Evolutionary conservation across 2,888 invertebrate genomes (phyloP), one percentile per base, ranked within the genome.

Genomic region (Calephelis perditalis): DNA sequence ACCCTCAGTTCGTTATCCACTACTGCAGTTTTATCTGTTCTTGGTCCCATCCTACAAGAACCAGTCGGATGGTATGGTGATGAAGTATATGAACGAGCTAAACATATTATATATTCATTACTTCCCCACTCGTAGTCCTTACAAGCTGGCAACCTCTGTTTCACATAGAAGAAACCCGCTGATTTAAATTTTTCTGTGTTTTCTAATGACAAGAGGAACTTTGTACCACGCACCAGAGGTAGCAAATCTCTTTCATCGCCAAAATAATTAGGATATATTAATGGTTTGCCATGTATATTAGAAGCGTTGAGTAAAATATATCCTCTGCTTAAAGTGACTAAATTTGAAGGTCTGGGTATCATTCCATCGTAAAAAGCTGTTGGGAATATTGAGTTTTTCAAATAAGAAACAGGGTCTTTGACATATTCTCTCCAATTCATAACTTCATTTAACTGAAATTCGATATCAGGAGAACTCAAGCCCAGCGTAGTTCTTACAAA

Each of bases 201-300:
- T 57, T 93, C 91, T 7, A 94, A 76, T 36, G 87, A 84, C 47
- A 93, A 68, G 11, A 92, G 84, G 61, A 92, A 92, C 69, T 90
- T 90, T 6, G 93, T 85, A 0, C 93, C 94, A 71, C 92, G 91
- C 0, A 94, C 78, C 60, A 95, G 75, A 5, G 91, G 84, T 26
- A 88, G 73, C 0, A 94, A 68, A 73, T 96, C 96, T 0, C 90
- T 84, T 54, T 91, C 81, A 49, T 92, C 91, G 46, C 43, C 67
- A 8, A 93, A 93, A 59, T 93, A 94, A 63, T 93, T 94, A 0
- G 96, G 92, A 70, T 93, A 92, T 56, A 97, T 91, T 37, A 94
- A 73, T 0, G 96, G 96, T 49, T 91, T 84, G 0, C 94, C 94
- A 70, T 91, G 86, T 0, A 96, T 96, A 81, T 97, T 92, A 0